A percentile compares a stretch with the other conserved stretches of the same genome.
These are phyloP conservation scores for mouse (Mus musculus) DNA, from an alignment of 2,113 vertebrate genomes.

Conservation along the genomic window DNA sequence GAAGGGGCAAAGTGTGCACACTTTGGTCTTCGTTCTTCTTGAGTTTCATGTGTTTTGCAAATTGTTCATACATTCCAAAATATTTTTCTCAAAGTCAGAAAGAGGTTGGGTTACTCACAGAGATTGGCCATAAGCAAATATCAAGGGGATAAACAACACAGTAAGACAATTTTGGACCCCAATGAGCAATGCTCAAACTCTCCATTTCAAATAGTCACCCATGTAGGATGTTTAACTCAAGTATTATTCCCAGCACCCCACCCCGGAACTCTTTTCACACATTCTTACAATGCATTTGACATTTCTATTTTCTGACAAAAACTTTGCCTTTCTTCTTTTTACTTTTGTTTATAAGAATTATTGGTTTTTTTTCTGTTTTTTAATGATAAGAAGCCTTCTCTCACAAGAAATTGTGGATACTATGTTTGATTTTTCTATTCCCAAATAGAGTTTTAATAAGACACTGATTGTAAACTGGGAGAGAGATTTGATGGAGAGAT, in stretches of 20 bases:
- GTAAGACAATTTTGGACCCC: neutral
- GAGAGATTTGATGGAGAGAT: neutral
- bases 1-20: too few relatives aligned
- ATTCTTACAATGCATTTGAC: neutral
- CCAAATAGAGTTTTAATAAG: neutral
- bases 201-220: neutral
- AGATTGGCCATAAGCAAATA: neutral
- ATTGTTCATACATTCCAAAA: too few relatives aligned
- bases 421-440: neutral
- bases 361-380: neutral
- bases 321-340: neutral
- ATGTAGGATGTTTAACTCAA: neutral
- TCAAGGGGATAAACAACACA: neutral
- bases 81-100: neutral
- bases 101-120: neutral
- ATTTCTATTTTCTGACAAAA: neutral
- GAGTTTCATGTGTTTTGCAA: too few relatives aligned
- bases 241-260: too few relatives aligned
- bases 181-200: too few relatives aligned
- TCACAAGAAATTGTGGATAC: neutral
- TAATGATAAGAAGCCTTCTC: neutral
- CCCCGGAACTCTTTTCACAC: neutral
- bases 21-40: too few relatives aligned
- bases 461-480: neutral
- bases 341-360: neutral